Evolutionary conservation across 2,113 vertebrate species (phyloP).

Genomic region (Menidia beryllina): DNA sequence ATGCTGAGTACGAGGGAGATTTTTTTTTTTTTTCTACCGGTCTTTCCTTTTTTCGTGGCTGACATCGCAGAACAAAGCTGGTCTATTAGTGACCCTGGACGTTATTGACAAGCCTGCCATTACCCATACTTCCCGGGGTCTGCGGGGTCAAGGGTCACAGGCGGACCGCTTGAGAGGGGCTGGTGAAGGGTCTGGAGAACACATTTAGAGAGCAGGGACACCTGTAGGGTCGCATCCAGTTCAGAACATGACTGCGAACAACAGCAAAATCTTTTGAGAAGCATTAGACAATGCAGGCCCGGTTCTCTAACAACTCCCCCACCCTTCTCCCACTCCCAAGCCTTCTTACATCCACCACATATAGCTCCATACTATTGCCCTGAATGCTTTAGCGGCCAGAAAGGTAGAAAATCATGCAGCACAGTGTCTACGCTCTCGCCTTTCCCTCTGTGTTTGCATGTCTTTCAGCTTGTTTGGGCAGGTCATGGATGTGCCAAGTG

Average conservation of each 20-base stretch:
- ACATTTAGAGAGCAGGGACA: conserved; percentile 90
- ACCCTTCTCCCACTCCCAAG: conserved; percentile 28
- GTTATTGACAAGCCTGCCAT: conserved; percentile 88
- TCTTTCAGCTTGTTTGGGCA: conserved; percentile 22
- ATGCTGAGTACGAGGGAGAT: conserved; percentile 48
- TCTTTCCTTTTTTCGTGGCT: conserved; percentile 64
- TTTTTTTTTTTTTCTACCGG: conserved; percentile 58
- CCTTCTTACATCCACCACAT: conserved; percentile 46
- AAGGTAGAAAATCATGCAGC: conserved; percentile 29
- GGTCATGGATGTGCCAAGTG: conserved; percentile 37
- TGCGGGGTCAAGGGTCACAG: conserved; percentile 84
- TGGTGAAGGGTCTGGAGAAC: conserved; percentile 86
- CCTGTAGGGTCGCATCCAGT: conserved; percentile 90
- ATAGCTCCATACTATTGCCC: conserved; percentile 51
- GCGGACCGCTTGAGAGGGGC: conserved; percentile 74
- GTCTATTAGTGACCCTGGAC: conserved; percentile 93
- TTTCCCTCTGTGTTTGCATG: conserved; percentile 13
- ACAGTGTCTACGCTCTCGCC: conserved; percentile 6
- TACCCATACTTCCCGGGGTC: conserved; percentile 88
- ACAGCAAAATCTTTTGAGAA: conserved; percentile 72
- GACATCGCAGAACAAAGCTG: conserved; percentile 84
- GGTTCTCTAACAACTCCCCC: conserved; percentile 49
- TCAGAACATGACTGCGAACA: conserved; percentile 70
- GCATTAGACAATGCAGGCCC: conserved; percentile 62
- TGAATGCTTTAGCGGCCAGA: conserved; percentile 15